Percentiles rank a stretch among this genome's conserved stretches.
These are phyloP conservation scores for Leptatherina wallacei DNA, from an alignment of 2,797 vertebrate genomes.

Conservation along the genomic window DNA sequence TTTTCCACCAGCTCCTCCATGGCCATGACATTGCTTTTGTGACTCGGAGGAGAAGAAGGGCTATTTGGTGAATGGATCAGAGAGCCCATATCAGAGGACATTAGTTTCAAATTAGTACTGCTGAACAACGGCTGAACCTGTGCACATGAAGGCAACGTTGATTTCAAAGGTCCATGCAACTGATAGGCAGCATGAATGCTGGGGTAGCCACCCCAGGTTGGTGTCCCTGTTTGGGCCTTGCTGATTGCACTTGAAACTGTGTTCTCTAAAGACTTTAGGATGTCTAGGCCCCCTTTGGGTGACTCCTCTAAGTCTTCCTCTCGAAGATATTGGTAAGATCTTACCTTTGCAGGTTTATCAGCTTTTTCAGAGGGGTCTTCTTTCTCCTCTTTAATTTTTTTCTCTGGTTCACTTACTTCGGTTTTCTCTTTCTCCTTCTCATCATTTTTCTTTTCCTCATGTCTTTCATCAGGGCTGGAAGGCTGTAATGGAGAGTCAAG, in stretches of 20 bases:
- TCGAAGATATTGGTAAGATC: constrained; percentile 93
- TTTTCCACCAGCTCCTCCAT: constrained; percentile 99
- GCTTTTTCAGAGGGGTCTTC: constrained; percentile 84
- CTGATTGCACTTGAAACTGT: constrained; percentile 97
- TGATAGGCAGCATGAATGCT: constrained; percentile 99
- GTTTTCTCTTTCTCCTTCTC: constrained; percentile 81
- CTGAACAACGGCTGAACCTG: constrained; percentile 92
- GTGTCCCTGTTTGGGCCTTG: constrained; percentile 97
- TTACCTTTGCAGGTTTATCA: constrained; percentile 69
- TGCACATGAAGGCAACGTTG: constrained; percentile 83
- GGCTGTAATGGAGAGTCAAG: constrained; percentile 86
- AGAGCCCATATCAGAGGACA: constrained; percentile 80
- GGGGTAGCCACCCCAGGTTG: constrained; percentile 97
- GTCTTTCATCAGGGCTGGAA: constrained; percentile 83
- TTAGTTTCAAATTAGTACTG: constrained; percentile 82
- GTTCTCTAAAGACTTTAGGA: constrained; percentile 96
- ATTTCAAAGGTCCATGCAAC: constrained; percentile 90
- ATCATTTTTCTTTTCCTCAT: constrained; percentile 71
- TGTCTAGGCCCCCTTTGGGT: constrained; percentile 94
- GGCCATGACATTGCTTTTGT: constrained; percentile 94
- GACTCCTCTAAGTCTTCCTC: constrained; percentile 96
- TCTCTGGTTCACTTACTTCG: constrained; percentile 79
- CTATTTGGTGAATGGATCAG: constrained; percentile 90
- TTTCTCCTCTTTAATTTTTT: constrained; percentile 93
- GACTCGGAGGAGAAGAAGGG: constrained; percentile 89